A percentile compares a stretch with the other conserved stretches of the same genome.
Conservation (phyloP, 2,888 invertebrate species). For the Clunio marinus region DNA sequence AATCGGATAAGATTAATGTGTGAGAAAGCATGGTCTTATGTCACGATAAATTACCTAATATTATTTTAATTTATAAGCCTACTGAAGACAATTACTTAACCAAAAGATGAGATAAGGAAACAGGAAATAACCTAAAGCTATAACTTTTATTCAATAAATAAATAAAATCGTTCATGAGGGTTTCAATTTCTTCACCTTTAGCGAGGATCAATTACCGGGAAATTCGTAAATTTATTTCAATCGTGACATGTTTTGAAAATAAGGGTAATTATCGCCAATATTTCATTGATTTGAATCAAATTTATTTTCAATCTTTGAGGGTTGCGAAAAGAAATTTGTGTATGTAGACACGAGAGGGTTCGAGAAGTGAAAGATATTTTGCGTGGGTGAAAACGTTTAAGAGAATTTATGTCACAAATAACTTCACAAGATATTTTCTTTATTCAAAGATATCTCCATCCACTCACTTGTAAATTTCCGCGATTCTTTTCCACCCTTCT, state of each 20-base stretch:
- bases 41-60: too few relatives aligned
- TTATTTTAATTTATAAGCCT: too few relatives aligned
- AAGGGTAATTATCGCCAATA: conserved; percentile 33
- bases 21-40: too few relatives aligned
- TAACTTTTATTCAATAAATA: too few relatives aligned
- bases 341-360: too few relatives aligned
- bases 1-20: too few relatives aligned
- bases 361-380: background rate
- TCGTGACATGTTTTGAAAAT: conserved; percentile 19
- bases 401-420: background rate
- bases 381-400: background rate
- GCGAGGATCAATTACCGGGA: background rate
- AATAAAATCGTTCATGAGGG: background rate
- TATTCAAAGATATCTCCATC: too few relatives aligned
- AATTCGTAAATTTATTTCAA: background rate
- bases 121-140: too few relatives aligned
- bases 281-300: conserved; percentile 26
- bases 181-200: background rate
- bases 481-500: background rate
- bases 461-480: background rate
- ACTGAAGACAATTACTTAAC: too few relatives aligned
- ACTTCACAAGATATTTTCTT: background rate
- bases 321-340: background rate
- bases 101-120: too few relatives aligned
- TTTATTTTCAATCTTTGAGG: background rate